These are phyloP conservation scores for Pristionchus japonicus DNA, from an alignment of 2,888 invertebrate genomes.

Conservation along the genomic window DNA sequence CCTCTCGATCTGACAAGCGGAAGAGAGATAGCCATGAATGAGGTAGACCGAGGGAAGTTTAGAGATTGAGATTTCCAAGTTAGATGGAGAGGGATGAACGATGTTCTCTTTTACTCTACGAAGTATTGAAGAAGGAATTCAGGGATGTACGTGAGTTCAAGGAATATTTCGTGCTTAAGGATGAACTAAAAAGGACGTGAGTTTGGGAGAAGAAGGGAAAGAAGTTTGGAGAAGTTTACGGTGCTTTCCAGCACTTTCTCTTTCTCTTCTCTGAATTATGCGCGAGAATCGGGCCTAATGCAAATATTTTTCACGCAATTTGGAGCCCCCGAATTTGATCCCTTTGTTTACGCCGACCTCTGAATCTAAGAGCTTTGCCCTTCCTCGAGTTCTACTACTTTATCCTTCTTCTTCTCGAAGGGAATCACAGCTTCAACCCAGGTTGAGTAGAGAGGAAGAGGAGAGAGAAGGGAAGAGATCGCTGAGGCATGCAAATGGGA, in stretches of 20 bases:
- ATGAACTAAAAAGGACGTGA: background rate
- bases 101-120: background rate
- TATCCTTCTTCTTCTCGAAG: no score
- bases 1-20: constrained; percentile 41
- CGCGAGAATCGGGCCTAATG: background rate
- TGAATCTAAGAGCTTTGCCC: background rate
- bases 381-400: background rate
- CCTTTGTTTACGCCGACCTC: background rate
- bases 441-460: background rate
- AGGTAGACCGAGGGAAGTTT: background rate
- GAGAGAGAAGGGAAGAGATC: constrained; percentile 18
- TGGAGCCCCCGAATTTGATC: background rate
- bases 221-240: background rate
- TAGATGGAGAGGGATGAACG: background rate
- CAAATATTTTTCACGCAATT: background rate
- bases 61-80: background rate
- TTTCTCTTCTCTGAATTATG: background rate
- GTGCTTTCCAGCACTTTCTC: background rate
- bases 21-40: background rate
- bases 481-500: constrained; percentile 35
- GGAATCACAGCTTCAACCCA: constrained; percentile 17
- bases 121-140: background rate
- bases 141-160: background rate
- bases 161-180: background rate
- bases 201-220: background rate